A percentile compares a stretch with the other conserved stretches of the same genome.
Conservation (phyloP, 2,797 vertebrate species). For the Rhynchonycteris naso region DNA sequence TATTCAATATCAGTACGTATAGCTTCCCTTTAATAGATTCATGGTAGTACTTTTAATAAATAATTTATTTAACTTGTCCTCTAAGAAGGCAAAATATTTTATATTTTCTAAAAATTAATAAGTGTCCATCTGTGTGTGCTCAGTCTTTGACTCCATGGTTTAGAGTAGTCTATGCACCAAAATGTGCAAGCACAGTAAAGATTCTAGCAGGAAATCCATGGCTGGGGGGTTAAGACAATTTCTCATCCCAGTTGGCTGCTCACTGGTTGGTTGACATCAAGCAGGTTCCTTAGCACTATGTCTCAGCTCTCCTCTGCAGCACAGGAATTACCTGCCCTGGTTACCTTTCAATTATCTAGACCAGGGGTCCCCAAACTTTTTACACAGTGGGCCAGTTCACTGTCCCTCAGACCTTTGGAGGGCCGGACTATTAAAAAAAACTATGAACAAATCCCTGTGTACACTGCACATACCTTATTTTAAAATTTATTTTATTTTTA, state of each 20-base stretch:
- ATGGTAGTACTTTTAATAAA: background rate
- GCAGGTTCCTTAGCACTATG: background rate
- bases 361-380: too few species aligned
- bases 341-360: background rate
- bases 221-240: background rate
- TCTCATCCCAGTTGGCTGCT: background rate
- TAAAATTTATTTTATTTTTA: too few species aligned
- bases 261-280: background rate
- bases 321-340: background rate
- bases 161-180: background rate
- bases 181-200: background rate
- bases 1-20: background rate
- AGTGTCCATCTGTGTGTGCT: background rate
- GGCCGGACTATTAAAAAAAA: too few species aligned
- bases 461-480: too few species aligned
- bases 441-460: too few species aligned
- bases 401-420: too few species aligned
- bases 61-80: background rate
- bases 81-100: background rate
- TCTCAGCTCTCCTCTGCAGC: background rate
- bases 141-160: background rate
- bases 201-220: background rate
- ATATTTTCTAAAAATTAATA: slow-evolving; percentile 2
- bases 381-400: too few species aligned
- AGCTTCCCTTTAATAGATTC: background rate